Conservation (phyloP, 23 tunicate species). For the Clavelina lepadiformis region DNA sequence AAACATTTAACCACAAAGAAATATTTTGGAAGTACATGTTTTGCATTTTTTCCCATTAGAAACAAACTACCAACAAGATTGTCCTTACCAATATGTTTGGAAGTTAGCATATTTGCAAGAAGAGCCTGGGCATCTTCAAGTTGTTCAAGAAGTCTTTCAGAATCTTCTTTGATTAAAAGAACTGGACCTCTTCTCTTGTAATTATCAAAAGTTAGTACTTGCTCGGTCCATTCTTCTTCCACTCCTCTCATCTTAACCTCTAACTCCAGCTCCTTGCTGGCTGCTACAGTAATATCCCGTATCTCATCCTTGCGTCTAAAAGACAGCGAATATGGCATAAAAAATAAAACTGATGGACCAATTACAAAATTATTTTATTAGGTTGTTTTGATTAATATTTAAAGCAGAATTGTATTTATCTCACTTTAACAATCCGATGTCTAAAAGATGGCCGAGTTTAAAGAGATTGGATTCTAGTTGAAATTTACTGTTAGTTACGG, state of each 20-base stretch:
- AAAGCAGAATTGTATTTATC: neutral
- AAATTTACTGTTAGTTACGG: slow-evolving; percentile 87
- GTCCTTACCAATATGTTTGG: slow-evolving; percentile 74
- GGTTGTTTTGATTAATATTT: neutral
- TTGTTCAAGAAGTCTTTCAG: slow-evolving; percentile 77
- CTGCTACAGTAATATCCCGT: slow-evolving; percentile 62
- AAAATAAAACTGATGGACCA: neutral
- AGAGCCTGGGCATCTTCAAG: slow-evolving; percentile 88
- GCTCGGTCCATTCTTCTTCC: slow-evolving; percentile 93
- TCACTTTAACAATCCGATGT: slow-evolving; percentile 78
- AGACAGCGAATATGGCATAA: neutral
- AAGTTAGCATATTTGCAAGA: slow-evolving; percentile 82
- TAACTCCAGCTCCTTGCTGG: slow-evolving; percentile 84
- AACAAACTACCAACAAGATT: neutral
- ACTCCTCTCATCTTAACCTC: slow-evolving; percentile 91
- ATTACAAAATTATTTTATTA: neutral
- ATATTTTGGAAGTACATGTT: too few species aligned
- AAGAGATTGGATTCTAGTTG: slow-evolving; percentile 85
- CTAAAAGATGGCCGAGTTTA: slow-evolving; percentile 83
- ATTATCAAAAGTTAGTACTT: slow-evolving; percentile 81
- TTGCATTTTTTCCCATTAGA: neutral
- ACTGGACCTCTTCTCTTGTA: slow-evolving; percentile 93
- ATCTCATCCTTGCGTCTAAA: slow-evolving; percentile 68
- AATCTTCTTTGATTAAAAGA: slow-evolving; percentile 72
- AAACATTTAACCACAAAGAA: too few species aligned